Evolutionary conservation across 1,140 invertebrate genomes (phyloP).

Genomic region (Drosophila pseudoananassae): DNA sequence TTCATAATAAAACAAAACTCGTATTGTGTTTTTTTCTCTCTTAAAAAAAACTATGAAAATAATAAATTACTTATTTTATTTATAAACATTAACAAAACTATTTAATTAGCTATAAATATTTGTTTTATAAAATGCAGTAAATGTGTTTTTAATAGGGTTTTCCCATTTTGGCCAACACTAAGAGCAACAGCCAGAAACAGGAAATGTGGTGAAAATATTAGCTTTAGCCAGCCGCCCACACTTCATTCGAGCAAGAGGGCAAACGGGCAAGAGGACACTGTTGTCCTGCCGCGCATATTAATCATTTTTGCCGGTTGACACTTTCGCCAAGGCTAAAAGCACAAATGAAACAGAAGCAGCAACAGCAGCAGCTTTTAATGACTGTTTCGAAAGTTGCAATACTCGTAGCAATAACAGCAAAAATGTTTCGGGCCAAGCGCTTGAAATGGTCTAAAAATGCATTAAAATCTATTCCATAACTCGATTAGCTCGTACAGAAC

Average conservation of each 20-base stretch:
- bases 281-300: slow-evolving; percentile 68
- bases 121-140: too few relatives aligned
- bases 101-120: too few relatives aligned
- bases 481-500: neutral
- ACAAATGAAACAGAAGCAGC: slow-evolving; percentile 27
- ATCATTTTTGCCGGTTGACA: slow-evolving; percentile 61
- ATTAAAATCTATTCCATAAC: neutral
- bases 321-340: slow-evolving; percentile 50
- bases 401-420: slow-evolving; percentile 27
- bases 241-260: neutral
- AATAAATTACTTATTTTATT: too few relatives aligned
- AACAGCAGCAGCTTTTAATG: slow-evolving; percentile 62
- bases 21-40: too few relatives aligned
- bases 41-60: too few relatives aligned
- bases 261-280: slow-evolving; percentile 2
- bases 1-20: too few relatives aligned
- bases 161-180: neutral
- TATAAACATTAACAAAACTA: too few relatives aligned
- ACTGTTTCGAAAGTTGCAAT: slow-evolving; percentile 60
- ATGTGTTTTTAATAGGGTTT: too few relatives aligned
- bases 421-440: slow-evolving; percentile 54
- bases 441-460: slow-evolving; percentile 20
- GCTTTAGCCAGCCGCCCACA: slow-evolving; percentile 63
- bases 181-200: slow-evolving; percentile 7
- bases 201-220: slow-evolving; percentile 61